phyloP scores from a whole-genome alignment of 1,140 invertebrate genomes.

The Anastatus disparis region DNA sequence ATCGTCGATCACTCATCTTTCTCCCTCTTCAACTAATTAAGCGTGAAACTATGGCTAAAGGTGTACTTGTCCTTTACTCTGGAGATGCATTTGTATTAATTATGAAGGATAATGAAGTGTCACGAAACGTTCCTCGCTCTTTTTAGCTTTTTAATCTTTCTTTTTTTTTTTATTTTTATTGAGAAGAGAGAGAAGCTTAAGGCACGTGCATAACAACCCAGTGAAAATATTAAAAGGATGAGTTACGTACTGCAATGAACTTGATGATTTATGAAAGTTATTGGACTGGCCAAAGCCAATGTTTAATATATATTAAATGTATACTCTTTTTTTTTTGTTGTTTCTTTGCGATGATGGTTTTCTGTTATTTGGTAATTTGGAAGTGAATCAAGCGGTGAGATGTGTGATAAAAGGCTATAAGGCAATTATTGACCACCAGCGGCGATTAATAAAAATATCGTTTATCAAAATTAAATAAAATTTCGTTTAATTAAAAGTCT shows the following conservation, averaged over 20 bases:
- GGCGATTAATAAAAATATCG: background rate
- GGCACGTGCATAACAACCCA: slow-evolving; percentile 13
- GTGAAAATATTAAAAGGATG: slow-evolving; percentile 16
- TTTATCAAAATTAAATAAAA: background rate
- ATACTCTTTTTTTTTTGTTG: too few relatives aligned
- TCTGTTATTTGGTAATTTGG: too few relatives aligned
- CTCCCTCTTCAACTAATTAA: slow-evolving; percentile 24
- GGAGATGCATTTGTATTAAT: slow-evolving; percentile 44
- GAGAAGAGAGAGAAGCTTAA: background rate
- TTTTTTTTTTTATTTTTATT: background rate
- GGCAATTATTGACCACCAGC: background rate
- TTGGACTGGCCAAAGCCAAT: too few relatives aligned
- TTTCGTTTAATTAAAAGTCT: background rate
- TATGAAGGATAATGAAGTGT: slow-evolving; percentile 38
- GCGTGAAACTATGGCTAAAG: slow-evolving; percentile 19
- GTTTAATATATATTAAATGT: too few relatives aligned
- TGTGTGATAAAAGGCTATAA: too few relatives aligned
- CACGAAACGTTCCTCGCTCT: background rate
- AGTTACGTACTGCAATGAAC: background rate
- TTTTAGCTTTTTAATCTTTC: background rate
- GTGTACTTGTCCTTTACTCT: slow-evolving; percentile 15
- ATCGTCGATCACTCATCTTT: slow-evolving; percentile 34
- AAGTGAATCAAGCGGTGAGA: too few relatives aligned
- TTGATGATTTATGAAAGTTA: slow-evolving; percentile 20
- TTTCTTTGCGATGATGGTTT: background rate